These are phyloP conservation scores for Meiosimyza platycephala DNA, from an alignment of 2,888 invertebrate species.

Conservation along the genomic window DNA sequence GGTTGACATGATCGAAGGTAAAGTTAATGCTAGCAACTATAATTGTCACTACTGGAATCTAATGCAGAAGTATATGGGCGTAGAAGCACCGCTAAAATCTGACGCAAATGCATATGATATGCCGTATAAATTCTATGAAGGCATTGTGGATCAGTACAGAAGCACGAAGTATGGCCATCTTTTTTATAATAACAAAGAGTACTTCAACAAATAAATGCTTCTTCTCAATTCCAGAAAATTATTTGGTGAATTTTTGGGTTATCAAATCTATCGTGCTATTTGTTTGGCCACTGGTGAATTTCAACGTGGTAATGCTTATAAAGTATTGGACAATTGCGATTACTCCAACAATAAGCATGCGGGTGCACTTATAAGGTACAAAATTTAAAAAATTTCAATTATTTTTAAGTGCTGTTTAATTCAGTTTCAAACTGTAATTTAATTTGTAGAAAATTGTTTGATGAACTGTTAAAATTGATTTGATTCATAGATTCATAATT, in stretches of 20 bases:
- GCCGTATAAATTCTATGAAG: constrained; percentile 76
- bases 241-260: constrained; percentile 80
- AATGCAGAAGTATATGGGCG: constrained; percentile 71
- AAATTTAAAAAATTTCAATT: background rate
- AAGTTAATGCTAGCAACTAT: constrained; percentile 69
- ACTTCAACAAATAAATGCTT: constrained; percentile 36
- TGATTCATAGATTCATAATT: too few species aligned
- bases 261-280: constrained; percentile 72
- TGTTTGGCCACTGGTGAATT: constrained; percentile 74
- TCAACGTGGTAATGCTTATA: constrained; percentile 49
- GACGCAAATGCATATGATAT: constrained; percentile 76
- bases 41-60: constrained; percentile 75
- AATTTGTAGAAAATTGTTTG: background rate
- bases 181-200: background rate
- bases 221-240: constrained; percentile 71
- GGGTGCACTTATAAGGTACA: constrained; percentile 68
- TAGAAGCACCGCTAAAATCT: constrained; percentile 72
- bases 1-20: constrained; percentile 71
- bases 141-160: constrained; percentile 51
- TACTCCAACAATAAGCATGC: constrained; percentile 74
- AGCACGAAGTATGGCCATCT: constrained; percentile 52
- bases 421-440: background rate
- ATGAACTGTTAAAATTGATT: too few species aligned
- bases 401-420: background rate
- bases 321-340: constrained; percentile 75